These are phyloP conservation scores for Volucella inflata DNA, from an alignment of 2,888 invertebrate species.

Conservation along the genomic window DNA sequence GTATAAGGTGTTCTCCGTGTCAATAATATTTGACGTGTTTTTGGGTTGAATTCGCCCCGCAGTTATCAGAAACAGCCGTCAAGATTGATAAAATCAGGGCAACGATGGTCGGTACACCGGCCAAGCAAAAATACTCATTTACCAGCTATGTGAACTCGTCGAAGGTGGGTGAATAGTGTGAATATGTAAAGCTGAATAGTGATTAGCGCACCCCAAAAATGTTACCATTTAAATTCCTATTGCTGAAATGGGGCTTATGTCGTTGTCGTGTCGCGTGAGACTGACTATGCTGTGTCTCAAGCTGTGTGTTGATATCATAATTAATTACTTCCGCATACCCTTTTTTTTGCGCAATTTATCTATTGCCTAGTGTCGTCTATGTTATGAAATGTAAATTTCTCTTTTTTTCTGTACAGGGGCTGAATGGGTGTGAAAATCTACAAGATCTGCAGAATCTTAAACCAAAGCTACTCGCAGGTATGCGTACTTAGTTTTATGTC, in stretches of 20 bases:
- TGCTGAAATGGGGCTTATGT: neutral
- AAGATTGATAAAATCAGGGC: constrained; percentile 74
- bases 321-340: constrained; percentile 62
- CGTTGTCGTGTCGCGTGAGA: neutral
- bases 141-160: constrained; percentile 71
- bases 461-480: constrained; percentile 67
- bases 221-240: constrained; percentile 11
- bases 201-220: constrained; percentile 15
- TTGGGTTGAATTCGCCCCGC: constrained; percentile 20
- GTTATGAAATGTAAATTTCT: constrained; percentile 21
- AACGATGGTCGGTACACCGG: constrained; percentile 74
- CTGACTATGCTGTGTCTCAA: constrained; percentile 16
- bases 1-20: constrained; percentile 37
- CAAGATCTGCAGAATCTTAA: constrained; percentile 59
- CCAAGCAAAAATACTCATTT: constrained; percentile 72
- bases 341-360: constrained; percentile 24
- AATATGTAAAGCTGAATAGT: constrained; percentile 1
- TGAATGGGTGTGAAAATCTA: constrained; percentile 61
- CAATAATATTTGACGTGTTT: constrained; percentile 25
- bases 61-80: constrained; percentile 32
- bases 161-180: constrained; percentile 48
- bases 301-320: constrained; percentile 39
- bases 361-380: constrained; percentile 16
- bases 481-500: neutral
- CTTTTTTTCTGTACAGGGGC: constrained; percentile 32